Evolutionary conservation across 2,797 vertebrate species (phyloP).

Genomic region (Amblyopsis hoosieri): DNA sequence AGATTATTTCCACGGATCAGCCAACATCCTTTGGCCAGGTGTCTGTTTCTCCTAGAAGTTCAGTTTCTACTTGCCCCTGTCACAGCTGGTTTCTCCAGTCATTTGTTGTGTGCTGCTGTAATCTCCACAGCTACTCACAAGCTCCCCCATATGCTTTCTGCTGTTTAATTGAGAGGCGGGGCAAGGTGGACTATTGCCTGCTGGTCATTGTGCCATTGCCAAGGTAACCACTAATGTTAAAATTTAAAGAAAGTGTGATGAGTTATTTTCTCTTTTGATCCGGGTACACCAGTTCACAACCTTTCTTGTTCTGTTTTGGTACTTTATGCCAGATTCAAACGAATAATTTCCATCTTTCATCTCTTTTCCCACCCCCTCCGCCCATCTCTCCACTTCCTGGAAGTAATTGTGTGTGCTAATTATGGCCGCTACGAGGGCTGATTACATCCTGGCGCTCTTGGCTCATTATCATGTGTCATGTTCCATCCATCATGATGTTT

Average conservation of each 20-base stretch:
- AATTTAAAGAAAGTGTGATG: no score
- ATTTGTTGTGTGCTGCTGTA: conserved; percentile 43
- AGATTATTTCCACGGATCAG: conserved; percentile 46
- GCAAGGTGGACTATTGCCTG: not conserved
- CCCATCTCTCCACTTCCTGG: conserved; percentile 14
- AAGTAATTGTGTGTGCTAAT: conserved; percentile 64
- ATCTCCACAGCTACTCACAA: conserved; percentile 7
- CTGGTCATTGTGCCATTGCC: no score
- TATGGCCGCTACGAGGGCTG: conserved; percentile 47
- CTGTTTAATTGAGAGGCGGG: not conserved
- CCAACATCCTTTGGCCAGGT: conserved; percentile 43
- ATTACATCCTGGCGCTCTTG: conserved; percentile 44
- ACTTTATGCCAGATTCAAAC: no score
- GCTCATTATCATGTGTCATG: conserved; percentile 56
- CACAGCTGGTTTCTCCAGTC: conserved; percentile 25
- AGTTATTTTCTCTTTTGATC: no score
- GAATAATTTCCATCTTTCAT: no score
- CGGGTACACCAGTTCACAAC: no score
- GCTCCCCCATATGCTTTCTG: conserved; percentile 18
- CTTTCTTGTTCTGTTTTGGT: no score
- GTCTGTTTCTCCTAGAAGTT: conserved; percentile 39
- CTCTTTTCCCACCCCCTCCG: conserved; percentile 7
- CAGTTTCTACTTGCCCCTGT: conserved; percentile 17
- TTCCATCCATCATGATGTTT: conserved; percentile 61
- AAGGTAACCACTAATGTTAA: no score